Evolutionary conservation across 2,888 invertebrate genomes (phyloP).

Genomic region (Oegoconia quadripuncta): DNA sequence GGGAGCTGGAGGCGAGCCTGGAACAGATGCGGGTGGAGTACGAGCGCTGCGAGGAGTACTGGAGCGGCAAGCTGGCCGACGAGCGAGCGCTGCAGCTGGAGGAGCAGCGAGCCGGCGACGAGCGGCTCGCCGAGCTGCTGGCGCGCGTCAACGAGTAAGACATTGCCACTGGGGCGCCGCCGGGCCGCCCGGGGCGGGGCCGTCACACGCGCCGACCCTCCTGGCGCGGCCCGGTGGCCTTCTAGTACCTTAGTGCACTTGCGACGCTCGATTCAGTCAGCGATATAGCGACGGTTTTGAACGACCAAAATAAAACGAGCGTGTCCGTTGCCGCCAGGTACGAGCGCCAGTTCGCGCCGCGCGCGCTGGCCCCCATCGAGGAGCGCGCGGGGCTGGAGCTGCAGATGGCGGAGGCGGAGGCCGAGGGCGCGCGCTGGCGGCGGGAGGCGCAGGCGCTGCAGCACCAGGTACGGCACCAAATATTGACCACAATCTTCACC

Average conservation of each 20-base stretch:
- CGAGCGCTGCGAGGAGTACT: constrained; percentile 93
- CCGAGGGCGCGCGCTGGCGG: background rate
- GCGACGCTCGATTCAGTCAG: too few species aligned
- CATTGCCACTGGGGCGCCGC: constrained; percentile 60
- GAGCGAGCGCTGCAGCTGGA: constrained; percentile 87
- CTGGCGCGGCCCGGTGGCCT: too few species aligned
- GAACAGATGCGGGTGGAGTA: constrained; percentile 88
- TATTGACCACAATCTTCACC: too few species aligned
- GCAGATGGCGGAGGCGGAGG: constrained; percentile 15
- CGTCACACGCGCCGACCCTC: too few species aligned
- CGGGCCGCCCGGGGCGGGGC: constrained; percentile 13
- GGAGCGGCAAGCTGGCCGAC: constrained; percentile 87
- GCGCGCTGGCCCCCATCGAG: constrained; percentile 84
- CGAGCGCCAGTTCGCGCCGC: constrained; percentile 79
- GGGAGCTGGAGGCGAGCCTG: constrained; percentile 85
- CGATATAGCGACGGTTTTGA: too few species aligned
- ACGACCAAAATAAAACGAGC: too few species aligned
- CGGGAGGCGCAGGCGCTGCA: constrained; percentile 15
- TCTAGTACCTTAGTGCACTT: too few species aligned
- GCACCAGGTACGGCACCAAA: too few species aligned
- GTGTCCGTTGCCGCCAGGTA: constrained; percentile 41
- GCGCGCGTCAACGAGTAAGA: constrained; percentile 66
- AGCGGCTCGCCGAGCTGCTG: constrained; percentile 82
- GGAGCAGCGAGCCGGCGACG: constrained; percentile 87
- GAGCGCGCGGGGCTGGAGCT: constrained; percentile 75